These are phyloP conservation scores for Basileuterus tristriatus DNA, from an alignment of 2,797 vertebrate genomes.

Conservation along the genomic window DNA sequence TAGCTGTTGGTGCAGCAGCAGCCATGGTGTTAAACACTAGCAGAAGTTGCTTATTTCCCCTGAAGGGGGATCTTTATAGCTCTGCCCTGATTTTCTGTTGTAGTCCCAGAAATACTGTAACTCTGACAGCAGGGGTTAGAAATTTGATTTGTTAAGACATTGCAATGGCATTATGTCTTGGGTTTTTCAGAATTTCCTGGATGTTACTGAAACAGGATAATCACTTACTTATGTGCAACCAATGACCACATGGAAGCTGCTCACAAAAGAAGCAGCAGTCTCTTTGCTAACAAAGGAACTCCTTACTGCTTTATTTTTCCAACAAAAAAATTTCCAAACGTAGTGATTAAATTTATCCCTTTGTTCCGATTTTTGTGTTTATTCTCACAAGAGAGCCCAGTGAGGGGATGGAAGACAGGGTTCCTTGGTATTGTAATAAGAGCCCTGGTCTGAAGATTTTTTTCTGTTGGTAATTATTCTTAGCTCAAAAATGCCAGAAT, in stretches of 20 bases:
- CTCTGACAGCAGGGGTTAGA: slow-evolving; percentile 32
- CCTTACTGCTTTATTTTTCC: slow-evolving; percentile 7
- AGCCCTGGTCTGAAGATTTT: not conserved
- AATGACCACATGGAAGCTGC: not conserved
- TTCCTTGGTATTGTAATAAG: not conserved
- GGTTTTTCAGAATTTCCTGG: slow-evolving; percentile 45
- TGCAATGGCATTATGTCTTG: slow-evolving; percentile 27
- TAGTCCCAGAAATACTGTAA: not conserved
- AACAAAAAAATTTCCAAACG: not conserved
- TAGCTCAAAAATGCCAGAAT: not conserved
- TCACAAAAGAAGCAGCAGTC: not conserved
- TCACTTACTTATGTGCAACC: slow-evolving; percentile 47
- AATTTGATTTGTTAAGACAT: slow-evolving; percentile 31
- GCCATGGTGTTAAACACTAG: not conserved
- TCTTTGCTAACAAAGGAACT: slow-evolving; percentile 12
- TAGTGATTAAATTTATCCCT: not conserved
- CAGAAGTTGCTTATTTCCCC: not conserved
- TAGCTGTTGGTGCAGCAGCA: not conserved
- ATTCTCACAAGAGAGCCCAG: not conserved
- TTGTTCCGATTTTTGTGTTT: not conserved
- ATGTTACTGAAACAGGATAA: slow-evolving; percentile 43
- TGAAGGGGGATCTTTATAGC: not conserved
- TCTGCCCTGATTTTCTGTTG: not conserved
- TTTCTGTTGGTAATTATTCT: not conserved
- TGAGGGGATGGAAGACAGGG: not conserved